phyloP scores from a whole-genome alignment of 2,888 invertebrate genomes.

The Alcis repandata region DNA sequence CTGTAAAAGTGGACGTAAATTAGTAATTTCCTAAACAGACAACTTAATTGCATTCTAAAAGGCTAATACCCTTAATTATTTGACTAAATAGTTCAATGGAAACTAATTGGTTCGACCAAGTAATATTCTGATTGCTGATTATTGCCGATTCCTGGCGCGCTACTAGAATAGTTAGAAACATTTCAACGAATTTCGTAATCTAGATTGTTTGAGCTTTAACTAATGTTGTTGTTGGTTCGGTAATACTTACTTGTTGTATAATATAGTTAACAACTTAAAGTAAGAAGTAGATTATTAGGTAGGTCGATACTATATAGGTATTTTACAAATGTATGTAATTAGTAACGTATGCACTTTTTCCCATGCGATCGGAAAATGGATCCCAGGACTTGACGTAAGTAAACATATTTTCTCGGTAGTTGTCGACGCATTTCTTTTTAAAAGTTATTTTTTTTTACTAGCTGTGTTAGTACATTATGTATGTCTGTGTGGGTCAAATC shows the following conservation, averaged over 20 bases:
- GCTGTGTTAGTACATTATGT: too few species aligned
- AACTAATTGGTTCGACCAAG: slow-evolving; percentile 45
- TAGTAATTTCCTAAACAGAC: slow-evolving; percentile 69
- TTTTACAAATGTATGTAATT: not conserved
- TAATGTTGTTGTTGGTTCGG: not conserved
- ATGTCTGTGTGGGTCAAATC: too few species aligned
- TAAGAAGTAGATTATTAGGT: not conserved
- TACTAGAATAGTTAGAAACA: slow-evolving; percentile 23
- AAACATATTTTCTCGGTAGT: not conserved
- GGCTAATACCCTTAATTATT: slow-evolving; percentile 49
- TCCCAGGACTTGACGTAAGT: slow-evolving; percentile 30
- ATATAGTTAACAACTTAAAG: not conserved
- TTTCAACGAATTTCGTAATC: slow-evolving; percentile 26
- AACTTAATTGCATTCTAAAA: slow-evolving; percentile 57
- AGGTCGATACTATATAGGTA: not conserved
- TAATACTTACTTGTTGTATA: not conserved
- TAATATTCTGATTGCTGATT: slow-evolving; percentile 46
- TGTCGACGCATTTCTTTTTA: too few species aligned
- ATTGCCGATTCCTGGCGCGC: slow-evolving; percentile 30
- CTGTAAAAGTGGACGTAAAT: slow-evolving; percentile 72
- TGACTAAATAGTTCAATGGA: slow-evolving; percentile 45
- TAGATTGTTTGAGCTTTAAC: slow-evolving; percentile 24
- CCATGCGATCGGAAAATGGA: slow-evolving; percentile 39
- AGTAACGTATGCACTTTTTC: slow-evolving; percentile 18
- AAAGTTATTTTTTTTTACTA: not conserved